phyloP scores from a whole-genome alignment of 2,888 invertebrate genomes.

The Teinopalpus imperialis region DNA sequence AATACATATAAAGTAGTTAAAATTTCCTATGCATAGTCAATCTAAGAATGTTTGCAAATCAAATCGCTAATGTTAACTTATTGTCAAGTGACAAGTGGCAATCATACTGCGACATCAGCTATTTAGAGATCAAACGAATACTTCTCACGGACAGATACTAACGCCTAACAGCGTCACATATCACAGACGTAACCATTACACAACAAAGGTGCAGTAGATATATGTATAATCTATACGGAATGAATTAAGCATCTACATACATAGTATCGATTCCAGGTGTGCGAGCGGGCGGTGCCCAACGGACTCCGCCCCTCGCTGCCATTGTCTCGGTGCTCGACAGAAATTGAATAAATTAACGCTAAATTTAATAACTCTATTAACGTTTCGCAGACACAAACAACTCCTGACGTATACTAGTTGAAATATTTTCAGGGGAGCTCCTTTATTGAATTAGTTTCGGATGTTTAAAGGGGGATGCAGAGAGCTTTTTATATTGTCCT shows the following conservation, averaged over 20 bases:
- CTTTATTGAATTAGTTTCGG: conserved; percentile 68
- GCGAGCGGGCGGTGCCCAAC: conserved; percentile 52
- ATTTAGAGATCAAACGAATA: no score
- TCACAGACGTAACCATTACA: no score
- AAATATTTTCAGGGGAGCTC: conserved; percentile 60
- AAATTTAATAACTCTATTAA: conserved; percentile 79
- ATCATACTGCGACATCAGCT: no score
- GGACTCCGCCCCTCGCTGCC: conserved; percentile 64
- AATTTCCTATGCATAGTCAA: no score
- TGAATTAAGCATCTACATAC: conserved; percentile 29
- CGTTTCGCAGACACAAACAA: conserved; percentile 70
- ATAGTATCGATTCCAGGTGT: conserved; percentile 59
- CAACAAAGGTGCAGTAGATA: conserved; percentile 7
- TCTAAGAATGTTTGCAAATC: no score
- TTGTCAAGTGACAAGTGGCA: no score
- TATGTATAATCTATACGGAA: conserved; percentile 24
- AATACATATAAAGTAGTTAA: no score
- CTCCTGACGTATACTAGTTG: conserved; percentile 63
- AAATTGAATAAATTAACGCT: conserved; percentile 80
- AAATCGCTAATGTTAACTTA: no score
- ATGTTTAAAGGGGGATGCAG: conserved; percentile 46
- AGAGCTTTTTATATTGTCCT: conserved; percentile 57
- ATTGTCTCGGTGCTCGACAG: conserved; percentile 58
- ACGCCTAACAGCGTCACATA: no score
- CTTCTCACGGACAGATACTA: no score